Evolutionary conservation across 2,113 vertebrate genomes (phyloP).

Genomic region (Thryonomys swinderianus): DNA sequence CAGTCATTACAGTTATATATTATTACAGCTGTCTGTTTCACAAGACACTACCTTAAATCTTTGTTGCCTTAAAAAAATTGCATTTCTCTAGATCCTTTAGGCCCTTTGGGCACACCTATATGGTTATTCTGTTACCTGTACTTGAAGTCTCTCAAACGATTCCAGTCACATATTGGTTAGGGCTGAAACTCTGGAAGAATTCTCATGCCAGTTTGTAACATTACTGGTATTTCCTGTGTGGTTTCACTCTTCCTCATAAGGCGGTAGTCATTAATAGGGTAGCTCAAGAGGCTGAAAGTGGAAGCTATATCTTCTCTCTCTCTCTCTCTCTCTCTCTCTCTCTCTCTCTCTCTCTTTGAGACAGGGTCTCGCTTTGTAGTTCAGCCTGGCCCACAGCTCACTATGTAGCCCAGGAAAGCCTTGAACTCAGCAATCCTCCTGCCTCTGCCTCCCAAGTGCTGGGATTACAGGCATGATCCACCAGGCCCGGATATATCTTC

Average conservation of each 20-base stretch:
- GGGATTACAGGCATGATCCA: no score
- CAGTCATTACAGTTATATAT: neutral
- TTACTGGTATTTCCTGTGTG: no score
- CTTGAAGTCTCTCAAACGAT: neutral
- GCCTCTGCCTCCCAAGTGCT: no score
- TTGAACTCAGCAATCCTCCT: no score
- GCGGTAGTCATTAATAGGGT: neutral
- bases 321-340: no score
- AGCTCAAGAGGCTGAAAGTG: neutral
- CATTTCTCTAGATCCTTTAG: neutral
- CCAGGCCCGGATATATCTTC: no score
- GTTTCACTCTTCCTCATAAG: neutral
- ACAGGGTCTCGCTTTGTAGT: no score
- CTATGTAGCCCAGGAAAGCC: no score
- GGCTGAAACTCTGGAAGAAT: neutral
- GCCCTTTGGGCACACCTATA: neutral
- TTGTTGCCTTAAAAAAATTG: neutral
- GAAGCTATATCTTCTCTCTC: neutral
- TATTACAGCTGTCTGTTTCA: neutral
- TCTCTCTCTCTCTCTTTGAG: no score
- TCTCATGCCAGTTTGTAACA: accelerated
- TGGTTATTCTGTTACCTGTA: neutral
- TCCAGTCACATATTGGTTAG: no score
- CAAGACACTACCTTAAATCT: neutral
- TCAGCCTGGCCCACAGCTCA: no score